Evolutionary conservation across 64 coral and sea anemone genomes (phyloP).

Genomic region (Porites lutea): DNA sequence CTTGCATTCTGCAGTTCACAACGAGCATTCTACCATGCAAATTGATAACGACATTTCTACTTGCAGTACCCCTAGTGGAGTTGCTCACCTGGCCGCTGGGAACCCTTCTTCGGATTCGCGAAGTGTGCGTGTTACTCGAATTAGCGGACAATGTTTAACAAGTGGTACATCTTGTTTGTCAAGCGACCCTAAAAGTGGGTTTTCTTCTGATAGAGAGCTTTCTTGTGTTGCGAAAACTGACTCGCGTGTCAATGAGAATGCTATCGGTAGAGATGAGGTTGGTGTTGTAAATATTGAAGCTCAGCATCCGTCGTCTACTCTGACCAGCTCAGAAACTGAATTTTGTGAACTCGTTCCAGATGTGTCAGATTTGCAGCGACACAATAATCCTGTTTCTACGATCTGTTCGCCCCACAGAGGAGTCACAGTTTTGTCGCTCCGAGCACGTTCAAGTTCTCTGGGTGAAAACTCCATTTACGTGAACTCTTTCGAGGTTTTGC

Average conservation of each 20-base stretch:
- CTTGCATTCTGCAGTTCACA: neutral
- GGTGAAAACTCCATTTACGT: constrained; percentile 36
- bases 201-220: neutral
- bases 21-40: neutral
- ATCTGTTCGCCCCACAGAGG: neutral
- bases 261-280: neutral
- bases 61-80: neutral
- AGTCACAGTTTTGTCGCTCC: neutral
- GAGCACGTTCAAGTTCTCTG: neutral
- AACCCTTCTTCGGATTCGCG: neutral
- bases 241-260: neutral
- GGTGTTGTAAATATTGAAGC: neutral
- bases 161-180: constrained; percentile 5
- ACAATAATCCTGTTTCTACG: neutral
- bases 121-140: neutral
- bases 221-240: neutral
- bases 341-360: neutral
- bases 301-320: neutral
- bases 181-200: neutral
- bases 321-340: neutral
- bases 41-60: neutral
- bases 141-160: neutral
- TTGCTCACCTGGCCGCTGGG: neutral
- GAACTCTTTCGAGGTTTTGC: constrained; percentile 47
- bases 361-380: neutral